Base-by-base conservation (phyloP, 2,797 vertebrate genomes). In the Octomys mimax region DNA sequence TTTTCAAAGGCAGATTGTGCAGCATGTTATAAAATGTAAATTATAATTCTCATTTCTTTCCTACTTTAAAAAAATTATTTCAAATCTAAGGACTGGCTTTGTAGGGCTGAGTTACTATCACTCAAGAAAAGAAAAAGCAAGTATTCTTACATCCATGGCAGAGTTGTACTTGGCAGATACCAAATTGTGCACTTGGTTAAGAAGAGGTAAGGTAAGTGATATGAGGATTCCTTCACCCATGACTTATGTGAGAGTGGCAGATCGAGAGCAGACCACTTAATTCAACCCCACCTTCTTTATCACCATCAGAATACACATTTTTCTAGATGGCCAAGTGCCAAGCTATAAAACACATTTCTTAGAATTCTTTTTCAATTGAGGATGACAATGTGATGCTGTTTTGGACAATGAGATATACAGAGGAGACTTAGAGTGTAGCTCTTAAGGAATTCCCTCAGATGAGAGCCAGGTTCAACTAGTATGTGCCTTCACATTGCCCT, bases 21-120 rank as follows among this genome's bases (percentile, higher is more conserved):
- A 83, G 68, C 52, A 83, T 16, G 46, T 87, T 91, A 91, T 78
- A 89, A 92, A 85, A 81, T 91, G n/a, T 78, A 96, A 93, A 78
- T 97, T 94, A 59, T 96, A 88, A 87, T 93, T 94, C 64, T 89
- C 9, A 66, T 95, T 87, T 93, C 81, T 93, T 96, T 94, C 49
- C 52, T 95, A 46, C 57, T 52, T 95, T 80, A 89, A 36, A 87
- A 89, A 28, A 94, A 89, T 93, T 95, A 39, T 92, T 93, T 86
- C 19, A 49, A 83, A 78, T 87, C 31, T 14, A 62, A 93, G 54
- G 46, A 13, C 42, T 93, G 90, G 28, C 78, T 94, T 94, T 87
- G 36, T 80, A 87, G 39, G n/a, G 31, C 39, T 86, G 79, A 62
- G 33, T 95, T 96, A 78, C 66, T 78, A 81, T 89, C n/a, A 90